phyloP scores from a whole-genome alignment of 1,140 invertebrate genomes.

The Bombus polaris region DNA sequence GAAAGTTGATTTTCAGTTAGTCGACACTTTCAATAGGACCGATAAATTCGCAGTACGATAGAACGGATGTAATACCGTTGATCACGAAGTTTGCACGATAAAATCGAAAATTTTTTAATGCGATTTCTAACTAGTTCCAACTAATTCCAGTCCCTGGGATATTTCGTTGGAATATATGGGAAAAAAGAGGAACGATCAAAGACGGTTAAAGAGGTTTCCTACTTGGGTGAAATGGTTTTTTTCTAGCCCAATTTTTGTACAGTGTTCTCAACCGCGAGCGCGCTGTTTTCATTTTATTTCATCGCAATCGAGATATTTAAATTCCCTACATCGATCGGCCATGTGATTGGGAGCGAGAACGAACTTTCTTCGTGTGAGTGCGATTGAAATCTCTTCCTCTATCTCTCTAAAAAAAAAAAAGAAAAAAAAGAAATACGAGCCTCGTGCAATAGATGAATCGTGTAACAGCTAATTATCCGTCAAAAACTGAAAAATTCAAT shows the following conservation, averaged over 20 bases:
- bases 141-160: not conserved
- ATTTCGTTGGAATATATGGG: not conserved
- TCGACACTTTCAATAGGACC: not conserved
- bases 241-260: slow-evolving; percentile 6
- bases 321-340: slow-evolving; percentile 14
- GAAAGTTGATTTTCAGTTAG: slow-evolving; percentile 22
- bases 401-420: not conserved
- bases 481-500: not conserved
- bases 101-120: slow-evolving; percentile 25
- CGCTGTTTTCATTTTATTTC: slow-evolving; percentile 4
- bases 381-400: not conserved
- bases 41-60: not conserved
- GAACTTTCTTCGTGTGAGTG: slow-evolving; percentile 32
- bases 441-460: not conserved
- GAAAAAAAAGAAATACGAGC: too few species aligned
- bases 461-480: slow-evolving; percentile 7
- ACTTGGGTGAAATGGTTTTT: not conserved
- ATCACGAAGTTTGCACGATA: slow-evolving; percentile 4
- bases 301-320: slow-evolving; percentile 24
- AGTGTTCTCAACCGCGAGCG: not conserved
- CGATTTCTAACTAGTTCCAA: slow-evolving; percentile 2
- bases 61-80: slow-evolving; percentile 6
- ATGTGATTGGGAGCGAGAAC: not conserved
- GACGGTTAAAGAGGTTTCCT: slow-evolving; percentile 11
- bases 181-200: not conserved